A percentile compares a stretch with the other conserved stretches of the same genome.
phyloP scores from a whole-genome alignment of 1,140 invertebrate species.

The Scylla paramamosain region DNA sequence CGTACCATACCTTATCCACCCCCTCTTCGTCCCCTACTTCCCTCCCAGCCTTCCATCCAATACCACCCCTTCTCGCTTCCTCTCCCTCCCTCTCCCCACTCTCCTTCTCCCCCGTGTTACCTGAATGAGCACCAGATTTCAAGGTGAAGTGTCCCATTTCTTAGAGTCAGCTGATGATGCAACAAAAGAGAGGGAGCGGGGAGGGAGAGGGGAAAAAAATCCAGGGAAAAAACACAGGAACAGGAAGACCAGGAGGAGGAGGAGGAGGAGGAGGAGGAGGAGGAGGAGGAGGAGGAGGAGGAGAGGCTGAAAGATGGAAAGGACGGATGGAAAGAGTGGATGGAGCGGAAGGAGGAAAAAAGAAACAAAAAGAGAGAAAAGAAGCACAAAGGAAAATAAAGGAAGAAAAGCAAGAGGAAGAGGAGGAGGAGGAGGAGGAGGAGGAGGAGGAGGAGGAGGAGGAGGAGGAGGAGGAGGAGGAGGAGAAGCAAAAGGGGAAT shows the following conservation, averaged over 20 bases:
- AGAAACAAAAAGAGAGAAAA: neutral
- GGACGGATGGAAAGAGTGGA: neutral
- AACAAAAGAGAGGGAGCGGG: neutral
- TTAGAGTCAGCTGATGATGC: neutral
- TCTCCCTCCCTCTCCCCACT: neutral
- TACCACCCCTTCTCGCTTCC: neutral
- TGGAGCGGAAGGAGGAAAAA: neutral
- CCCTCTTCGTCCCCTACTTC: slow-evolving; percentile 5
- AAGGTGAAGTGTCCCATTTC: neutral
- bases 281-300: slow-evolving; percentile 4
- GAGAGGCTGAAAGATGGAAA: neutral
- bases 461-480: too few species aligned
- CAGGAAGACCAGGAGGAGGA: neutral
- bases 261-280: neutral
- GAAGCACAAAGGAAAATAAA: neutral
- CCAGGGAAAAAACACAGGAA: neutral
- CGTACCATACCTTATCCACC: neutral
- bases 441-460: neutral
- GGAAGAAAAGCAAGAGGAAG: neutral
- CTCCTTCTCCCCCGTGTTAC: neutral
- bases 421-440: neutral
- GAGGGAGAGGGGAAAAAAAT: neutral
- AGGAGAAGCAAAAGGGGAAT: neutral
- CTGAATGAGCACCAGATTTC: neutral
- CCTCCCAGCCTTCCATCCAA: neutral